Base-by-base conservation (phyloP, 2,888 invertebrate genomes). In the Cantharis flavilabris region DNA sequence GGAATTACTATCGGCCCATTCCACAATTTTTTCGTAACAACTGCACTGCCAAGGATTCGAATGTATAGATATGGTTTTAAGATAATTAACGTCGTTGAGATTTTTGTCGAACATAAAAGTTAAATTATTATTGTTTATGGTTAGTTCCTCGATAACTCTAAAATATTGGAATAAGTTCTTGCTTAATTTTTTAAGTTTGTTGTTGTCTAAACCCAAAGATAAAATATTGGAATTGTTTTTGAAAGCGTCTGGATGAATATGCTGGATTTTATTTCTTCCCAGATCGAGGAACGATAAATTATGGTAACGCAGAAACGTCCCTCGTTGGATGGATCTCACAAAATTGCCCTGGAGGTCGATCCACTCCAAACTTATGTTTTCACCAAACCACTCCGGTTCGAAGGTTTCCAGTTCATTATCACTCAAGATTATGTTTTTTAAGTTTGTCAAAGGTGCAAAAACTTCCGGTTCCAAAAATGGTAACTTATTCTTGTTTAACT, bases 1-100 rank as follows among this genome's bases (percentile, higher is more conserved):
- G 7, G 49, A 49, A 33, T 16, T 18, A 26, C n/a, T 28, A 4
- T 1, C 11, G 10, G 69, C 69, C 74, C 74, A 74, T 7, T 18
- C 2, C 9, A 70, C 4, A 14, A 74, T 74, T 10, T 74, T 70
- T 4, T 70, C 11, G 16, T 70, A 70, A 64, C 74, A 74, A 14
- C 28, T 64, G 63, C 74, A 74, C n/a, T 70, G 74, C 70, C 70
- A 70, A 1, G 74, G 74, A 70, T 74, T 74, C 9, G 74, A 62
- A 20, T 74, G 67, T 30, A 74, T 33, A 0, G 74, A 28, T 9
- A 74, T 16, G n/a, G 23, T 9, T 18, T 67, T 1, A 10, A 73
- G 18, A 9, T 3, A 0, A 30, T 13, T 33, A 13, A 74, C 14
- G 26, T 70, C 70, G 14, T 74, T n/a, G 7, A 74, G n/a, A 13